Conservation (phyloP, 1,140 invertebrate species). For the Drosophila sechellia region DNA sequence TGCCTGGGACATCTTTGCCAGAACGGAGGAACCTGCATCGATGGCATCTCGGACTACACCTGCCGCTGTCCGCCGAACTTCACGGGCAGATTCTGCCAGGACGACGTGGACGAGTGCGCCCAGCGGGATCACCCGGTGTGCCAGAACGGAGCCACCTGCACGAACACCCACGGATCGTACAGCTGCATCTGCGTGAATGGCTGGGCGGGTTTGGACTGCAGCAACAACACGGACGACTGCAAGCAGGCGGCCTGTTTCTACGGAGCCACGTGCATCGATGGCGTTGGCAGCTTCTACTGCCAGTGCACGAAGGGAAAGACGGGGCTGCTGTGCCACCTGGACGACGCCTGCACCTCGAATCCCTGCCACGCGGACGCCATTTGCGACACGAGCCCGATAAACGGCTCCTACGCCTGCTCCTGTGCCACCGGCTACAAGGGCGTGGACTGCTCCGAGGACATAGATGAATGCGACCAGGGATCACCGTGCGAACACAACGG, state of each 20-base stretch:
- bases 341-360: conserved; percentile 98
- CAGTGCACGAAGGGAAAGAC: conserved; percentile 98
- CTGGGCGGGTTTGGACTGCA: conserved; percentile 96
- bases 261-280: conserved; percentile 97
- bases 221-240: conserved; percentile 97
- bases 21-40: conserved; percentile 95
- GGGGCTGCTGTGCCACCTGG: conserved; percentile 96
- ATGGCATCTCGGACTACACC: conserved; percentile 94
- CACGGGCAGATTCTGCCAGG: conserved; percentile 92
- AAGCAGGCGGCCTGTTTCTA: conserved; percentile 97
- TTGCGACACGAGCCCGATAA: conserved; percentile 97
- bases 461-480: conserved; percentile 97
- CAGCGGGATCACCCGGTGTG: conserved; percentile 91
- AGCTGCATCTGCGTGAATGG: conserved; percentile 98
- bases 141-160: conserved; percentile 97
- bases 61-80: conserved; percentile 95
- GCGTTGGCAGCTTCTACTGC: conserved; percentile 97
- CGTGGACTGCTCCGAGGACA: conserved; percentile 95
- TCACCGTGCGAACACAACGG: conserved; percentile 97
- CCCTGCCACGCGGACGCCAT: conserved; percentile 97
- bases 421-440: conserved; percentile 97
- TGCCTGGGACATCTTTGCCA: conserved; percentile 95
- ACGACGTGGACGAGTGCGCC: conserved; percentile 92
- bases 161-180: conserved; percentile 94
- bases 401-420: conserved; percentile 96